Evolutionary conservation across 1,140 invertebrate species (phyloP).

Genomic region (Ganaspis sp.): DNA sequence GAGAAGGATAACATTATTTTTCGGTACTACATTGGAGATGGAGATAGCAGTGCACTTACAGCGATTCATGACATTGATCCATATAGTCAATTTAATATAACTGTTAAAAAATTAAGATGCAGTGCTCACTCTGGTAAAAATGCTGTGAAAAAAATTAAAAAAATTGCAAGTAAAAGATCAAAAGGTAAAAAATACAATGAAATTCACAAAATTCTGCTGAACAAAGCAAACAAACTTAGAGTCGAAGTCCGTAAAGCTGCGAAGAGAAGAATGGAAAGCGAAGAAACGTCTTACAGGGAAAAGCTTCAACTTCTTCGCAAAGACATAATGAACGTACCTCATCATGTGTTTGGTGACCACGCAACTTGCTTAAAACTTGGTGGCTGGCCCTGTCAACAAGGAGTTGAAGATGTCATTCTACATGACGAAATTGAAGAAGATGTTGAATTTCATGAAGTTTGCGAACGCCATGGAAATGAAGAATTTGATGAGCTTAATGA

Average conservation of each 20-base stretch:
- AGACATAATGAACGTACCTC: not conserved
- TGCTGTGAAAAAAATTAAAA: not conserved
- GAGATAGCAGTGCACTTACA: not conserved
- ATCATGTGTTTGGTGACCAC: not conserved
- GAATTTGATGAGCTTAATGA: too few species aligned
- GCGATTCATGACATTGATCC: not conserved
- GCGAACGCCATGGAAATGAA: too few species aligned
- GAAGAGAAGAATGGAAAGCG: not conserved
- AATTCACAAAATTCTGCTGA: too few species aligned
- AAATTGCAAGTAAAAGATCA: not conserved
- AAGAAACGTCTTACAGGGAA: not conserved
- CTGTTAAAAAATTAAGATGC: not conserved
- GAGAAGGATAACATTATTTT: not conserved
- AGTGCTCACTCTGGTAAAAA: too few species aligned
- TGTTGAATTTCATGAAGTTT: too few species aligned
- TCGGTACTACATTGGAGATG: not conserved
- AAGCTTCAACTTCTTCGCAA: not conserved
- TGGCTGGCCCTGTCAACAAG: not conserved
- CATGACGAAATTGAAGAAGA: too few species aligned
- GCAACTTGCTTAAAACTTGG: not conserved
- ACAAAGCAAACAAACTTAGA: too few species aligned
- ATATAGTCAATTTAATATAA: not conserved
- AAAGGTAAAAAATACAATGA: not conserved
- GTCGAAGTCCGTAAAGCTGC: not conserved
- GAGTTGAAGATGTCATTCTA: too few species aligned